These are phyloP conservation scores for Eulemur rubriventer DNA, from an alignment of 2,797 vertebrate species.

Conservation along the genomic window DNA sequence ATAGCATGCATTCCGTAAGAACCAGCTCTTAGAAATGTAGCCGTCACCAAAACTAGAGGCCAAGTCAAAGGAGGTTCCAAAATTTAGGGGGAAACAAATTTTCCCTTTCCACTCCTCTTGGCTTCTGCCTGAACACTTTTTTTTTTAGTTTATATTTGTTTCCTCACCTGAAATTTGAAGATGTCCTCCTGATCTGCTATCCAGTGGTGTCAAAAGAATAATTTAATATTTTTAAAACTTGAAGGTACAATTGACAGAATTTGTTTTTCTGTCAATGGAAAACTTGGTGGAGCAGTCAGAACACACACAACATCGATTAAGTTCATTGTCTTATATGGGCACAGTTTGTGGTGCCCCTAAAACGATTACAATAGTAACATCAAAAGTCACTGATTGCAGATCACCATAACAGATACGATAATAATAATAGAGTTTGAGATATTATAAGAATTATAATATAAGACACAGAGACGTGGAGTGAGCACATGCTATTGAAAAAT, in stretches of 20 bases:
- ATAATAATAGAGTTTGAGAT: background rate
- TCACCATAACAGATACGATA: background rate
- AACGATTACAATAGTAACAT: background rate
- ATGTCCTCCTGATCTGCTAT: background rate
- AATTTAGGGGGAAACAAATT: background rate
- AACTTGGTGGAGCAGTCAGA: background rate
- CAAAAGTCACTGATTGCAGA: background rate
- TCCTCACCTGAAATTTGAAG: background rate
- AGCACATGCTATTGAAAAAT: background rate
- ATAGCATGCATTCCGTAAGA: background rate
- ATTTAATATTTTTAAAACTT: background rate
- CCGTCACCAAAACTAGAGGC: background rate
- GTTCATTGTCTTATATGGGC: background rate
- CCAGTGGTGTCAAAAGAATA: background rate
- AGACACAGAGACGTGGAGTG: background rate
- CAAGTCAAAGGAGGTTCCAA: background rate
- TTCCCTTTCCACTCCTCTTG: background rate
- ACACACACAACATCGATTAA: background rate
- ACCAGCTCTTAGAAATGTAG: background rate
- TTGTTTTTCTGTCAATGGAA: background rate
- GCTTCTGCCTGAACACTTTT: background rate
- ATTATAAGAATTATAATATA: background rate
- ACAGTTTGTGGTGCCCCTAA: background rate
- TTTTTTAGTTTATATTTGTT: background rate
- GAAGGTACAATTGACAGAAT: background rate